A percentile compares a stretch with the other conserved stretches of the same genome.
These are phyloP conservation scores for Scomber scombrus DNA, from an alignment of 2,113 vertebrate genomes.

Conservation along the genomic window DNA sequence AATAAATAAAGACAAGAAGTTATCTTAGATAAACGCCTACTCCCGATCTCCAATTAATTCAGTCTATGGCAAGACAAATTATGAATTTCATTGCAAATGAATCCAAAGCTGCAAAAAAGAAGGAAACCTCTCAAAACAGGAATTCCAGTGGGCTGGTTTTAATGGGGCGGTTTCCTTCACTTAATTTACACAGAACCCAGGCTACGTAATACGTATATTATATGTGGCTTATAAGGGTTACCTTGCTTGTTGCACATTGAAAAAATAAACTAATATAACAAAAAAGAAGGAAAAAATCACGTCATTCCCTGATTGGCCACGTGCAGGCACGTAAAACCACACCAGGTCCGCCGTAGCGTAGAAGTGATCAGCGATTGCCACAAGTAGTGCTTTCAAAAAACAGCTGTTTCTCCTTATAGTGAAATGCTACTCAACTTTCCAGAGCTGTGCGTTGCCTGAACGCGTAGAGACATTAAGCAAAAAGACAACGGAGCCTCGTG, in stretches of 20 bases:
- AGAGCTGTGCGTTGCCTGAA: not conserved
- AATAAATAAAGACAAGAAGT: slow-evolving; percentile 11
- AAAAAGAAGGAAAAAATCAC: not conserved
- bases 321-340: slow-evolving; percentile 64
- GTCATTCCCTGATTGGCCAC: slow-evolving; percentile 62
- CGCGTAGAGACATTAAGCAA: not conserved
- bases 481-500: not conserved
- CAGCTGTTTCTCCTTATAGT: not conserved
- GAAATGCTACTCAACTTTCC: slow-evolving; percentile 32
- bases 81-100: slow-evolving; percentile 23
- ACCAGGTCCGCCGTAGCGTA: slow-evolving; percentile 30
- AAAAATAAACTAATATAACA: slow-evolving; percentile 7
- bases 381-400: slow-evolving; percentile 40
- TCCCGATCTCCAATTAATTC: slow-evolving; percentile 27
- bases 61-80: slow-evolving; percentile 14
- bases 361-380: slow-evolving; percentile 27
- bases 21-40: not conserved
- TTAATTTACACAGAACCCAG: not conserved
- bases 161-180: not conserved
- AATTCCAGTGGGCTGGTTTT: not conserved
- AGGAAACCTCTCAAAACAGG: not conserved
- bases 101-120: not conserved
- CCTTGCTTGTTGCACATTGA: not conserved
- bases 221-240: not conserved
- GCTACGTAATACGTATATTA: not conserved